Conservation (phyloP, 2,888 invertebrate genomes). For the Dryococelus australis region DNA sequence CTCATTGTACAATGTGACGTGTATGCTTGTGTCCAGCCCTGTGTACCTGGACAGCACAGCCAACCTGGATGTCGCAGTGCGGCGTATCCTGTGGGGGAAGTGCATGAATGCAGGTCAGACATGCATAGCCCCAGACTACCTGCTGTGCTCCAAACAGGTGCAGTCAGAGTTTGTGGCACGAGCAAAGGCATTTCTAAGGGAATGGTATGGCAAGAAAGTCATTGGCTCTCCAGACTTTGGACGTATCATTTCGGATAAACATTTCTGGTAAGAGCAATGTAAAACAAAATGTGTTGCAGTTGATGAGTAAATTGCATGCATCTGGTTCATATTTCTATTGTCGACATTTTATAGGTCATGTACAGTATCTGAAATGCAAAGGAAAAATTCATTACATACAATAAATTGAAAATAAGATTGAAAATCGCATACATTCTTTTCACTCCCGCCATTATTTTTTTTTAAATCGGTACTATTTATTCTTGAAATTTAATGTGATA, state of each 20-base stretch:
- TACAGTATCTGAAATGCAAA: no score
- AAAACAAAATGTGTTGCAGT: no score
- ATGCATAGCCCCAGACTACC: constrained; percentile 94
- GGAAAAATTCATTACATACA: no score
- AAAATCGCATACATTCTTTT: no score
- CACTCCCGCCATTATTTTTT: no score
- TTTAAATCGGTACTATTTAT: no score
- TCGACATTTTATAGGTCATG: no score
- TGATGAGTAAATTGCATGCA: no score
- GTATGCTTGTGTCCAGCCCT: constrained; percentile 68
- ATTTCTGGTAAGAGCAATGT: constrained; percentile 72
- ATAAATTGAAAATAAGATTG: no score
- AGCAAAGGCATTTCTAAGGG: constrained; percentile 71
- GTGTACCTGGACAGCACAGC: constrained; percentile 86
- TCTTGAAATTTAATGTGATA: no score
- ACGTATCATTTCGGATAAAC: constrained; percentile 83
- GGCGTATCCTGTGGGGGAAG: constrained; percentile 95
- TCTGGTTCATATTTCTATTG: no score
- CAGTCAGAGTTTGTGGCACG: constrained; percentile 74
- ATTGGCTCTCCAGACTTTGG: constrained; percentile 84
- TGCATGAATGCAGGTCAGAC: constrained; percentile 92
- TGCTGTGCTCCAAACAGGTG: constrained; percentile 82
- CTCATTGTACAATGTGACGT: no score
- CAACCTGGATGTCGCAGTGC: constrained; percentile 79
- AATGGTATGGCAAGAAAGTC: constrained; percentile 85